These are phyloP conservation scores for Tiliacea citrago DNA, from an alignment of 2,888 invertebrate species.

Conservation along the genomic window DNA sequence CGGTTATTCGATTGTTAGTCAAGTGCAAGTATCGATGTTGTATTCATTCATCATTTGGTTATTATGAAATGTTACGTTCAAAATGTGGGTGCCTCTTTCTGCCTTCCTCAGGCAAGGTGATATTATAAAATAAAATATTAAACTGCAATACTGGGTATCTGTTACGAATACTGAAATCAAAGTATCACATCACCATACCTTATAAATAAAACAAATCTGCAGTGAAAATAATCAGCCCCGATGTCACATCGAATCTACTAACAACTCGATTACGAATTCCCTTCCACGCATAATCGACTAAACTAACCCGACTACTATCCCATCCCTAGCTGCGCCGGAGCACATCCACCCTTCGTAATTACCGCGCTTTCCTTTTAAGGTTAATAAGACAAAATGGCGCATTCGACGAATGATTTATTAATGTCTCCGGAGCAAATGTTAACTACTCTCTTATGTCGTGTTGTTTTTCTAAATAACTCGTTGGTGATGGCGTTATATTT, in stretches of 20 bases:
- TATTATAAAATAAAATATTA: background rate
- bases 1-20: constrained; percentile 42
- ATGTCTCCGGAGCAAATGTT: constrained; percentile 79
- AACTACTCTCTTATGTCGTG: constrained; percentile 54
- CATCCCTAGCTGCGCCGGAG: constrained; percentile 61
- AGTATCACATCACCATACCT: background rate
- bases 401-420: constrained; percentile 84
- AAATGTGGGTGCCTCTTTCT: background rate
- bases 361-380: constrained; percentile 80
- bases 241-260: background rate
- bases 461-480: constrained; percentile 36
- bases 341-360: constrained; percentile 74
- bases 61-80: constrained; percentile 5
- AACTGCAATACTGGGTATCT: background rate
- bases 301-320: constrained; percentile 20
- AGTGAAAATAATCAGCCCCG: background rate
- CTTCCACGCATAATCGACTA: constrained; percentile 22
- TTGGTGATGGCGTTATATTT: constrained; percentile 28
- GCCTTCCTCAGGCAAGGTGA: too few relatives aligned
- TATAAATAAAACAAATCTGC: background rate
- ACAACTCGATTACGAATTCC: background rate
- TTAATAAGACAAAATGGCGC: constrained; percentile 85
- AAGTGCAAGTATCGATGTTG: constrained; percentile 27
- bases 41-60: constrained; percentile 19
- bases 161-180: background rate